Evolutionary conservation across 1,140 invertebrate species (phyloP).

Genomic region (Campoletis sonorensis): DNA sequence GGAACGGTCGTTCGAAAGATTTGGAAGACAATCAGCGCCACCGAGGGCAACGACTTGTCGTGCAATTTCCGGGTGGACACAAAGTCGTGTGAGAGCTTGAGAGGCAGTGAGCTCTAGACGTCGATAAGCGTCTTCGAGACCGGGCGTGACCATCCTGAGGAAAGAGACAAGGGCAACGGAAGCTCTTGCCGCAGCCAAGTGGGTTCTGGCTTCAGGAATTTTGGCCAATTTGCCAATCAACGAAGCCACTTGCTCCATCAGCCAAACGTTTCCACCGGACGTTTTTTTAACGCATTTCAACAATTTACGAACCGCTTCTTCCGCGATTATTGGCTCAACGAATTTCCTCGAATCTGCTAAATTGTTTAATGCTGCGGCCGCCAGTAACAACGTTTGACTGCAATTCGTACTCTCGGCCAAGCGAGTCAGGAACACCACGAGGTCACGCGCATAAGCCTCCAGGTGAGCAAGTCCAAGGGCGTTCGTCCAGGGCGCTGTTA

Average conservation of each 20-base stretch:
- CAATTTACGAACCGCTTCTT: slow-evolving; percentile 77
- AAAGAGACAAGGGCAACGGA: slow-evolving; percentile 87
- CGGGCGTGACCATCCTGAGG: slow-evolving; percentile 81
- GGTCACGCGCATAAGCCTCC: slow-evolving; percentile 58
- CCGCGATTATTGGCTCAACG: slow-evolving; percentile 78
- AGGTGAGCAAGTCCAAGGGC: slow-evolving; percentile 66
- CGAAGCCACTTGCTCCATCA: slow-evolving; percentile 89
- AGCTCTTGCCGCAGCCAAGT: slow-evolving; percentile 80
- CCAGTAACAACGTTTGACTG: slow-evolving; percentile 81
- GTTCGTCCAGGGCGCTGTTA: slow-evolving; percentile 84
- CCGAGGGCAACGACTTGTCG: slow-evolving; percentile 85
- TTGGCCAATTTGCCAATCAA: slow-evolving; percentile 88
- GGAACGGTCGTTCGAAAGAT: slow-evolving; percentile 75
- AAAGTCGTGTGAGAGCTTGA: slow-evolving; percentile 89
- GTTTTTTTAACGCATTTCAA: slow-evolving; percentile 76
- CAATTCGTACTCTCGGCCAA: slow-evolving; percentile 77
- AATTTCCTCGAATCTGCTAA: slow-evolving; percentile 70
- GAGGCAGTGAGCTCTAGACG: slow-evolving; percentile 89
- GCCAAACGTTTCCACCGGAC: slow-evolving; percentile 68
- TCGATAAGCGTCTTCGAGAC: slow-evolving; percentile 82
- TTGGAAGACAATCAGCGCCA: slow-evolving; percentile 83
- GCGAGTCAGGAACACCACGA: slow-evolving; percentile 68
- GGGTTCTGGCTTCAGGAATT: slow-evolving; percentile 79
- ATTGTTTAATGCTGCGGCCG: slow-evolving; percentile 84
- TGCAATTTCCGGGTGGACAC: slow-evolving; percentile 84